A percentile compares a stretch with the other conserved stretches of the same genome.
These are phyloP conservation scores for Tyto alba DNA, from an alignment of 2,113 vertebrate genomes.

Conservation along the genomic window DNA sequence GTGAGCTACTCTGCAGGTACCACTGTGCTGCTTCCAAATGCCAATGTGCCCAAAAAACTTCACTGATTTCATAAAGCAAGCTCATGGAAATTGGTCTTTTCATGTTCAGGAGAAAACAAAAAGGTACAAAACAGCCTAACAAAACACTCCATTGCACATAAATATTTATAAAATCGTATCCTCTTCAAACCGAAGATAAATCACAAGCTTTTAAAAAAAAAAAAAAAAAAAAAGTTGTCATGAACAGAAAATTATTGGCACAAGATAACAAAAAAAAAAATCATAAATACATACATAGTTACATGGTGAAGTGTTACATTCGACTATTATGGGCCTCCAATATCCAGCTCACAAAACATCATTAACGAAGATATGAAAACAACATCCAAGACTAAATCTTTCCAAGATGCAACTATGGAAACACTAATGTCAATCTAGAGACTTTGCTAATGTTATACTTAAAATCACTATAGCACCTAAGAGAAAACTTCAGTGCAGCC, in stretches of 20 bases:
- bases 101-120: background rate
- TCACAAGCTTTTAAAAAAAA: background rate
- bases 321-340: background rate
- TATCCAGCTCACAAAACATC: background rate
- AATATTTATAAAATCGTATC: background rate
- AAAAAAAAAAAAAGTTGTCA: background rate
- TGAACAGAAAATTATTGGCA: background rate
- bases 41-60: background rate
- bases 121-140: background rate
- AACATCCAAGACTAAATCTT: background rate
- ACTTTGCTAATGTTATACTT: background rate
- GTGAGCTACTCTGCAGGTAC: background rate
- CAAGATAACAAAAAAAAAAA: background rate
- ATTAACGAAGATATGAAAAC: background rate
- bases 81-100: background rate
- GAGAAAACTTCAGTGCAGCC: background rate
- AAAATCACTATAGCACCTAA: background rate
- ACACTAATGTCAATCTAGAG: background rate
- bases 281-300: background rate
- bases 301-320: background rate
- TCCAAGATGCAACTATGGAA: background rate
- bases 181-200: background rate
- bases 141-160: background rate
- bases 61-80: background rate
- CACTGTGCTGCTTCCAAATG: background rate